A percentile compares a stretch with the other conserved stretches of the same genome.
Conservation (phyloP, 2,888 invertebrate genomes). For the Cataglyphis rosenhaueri region DNA sequence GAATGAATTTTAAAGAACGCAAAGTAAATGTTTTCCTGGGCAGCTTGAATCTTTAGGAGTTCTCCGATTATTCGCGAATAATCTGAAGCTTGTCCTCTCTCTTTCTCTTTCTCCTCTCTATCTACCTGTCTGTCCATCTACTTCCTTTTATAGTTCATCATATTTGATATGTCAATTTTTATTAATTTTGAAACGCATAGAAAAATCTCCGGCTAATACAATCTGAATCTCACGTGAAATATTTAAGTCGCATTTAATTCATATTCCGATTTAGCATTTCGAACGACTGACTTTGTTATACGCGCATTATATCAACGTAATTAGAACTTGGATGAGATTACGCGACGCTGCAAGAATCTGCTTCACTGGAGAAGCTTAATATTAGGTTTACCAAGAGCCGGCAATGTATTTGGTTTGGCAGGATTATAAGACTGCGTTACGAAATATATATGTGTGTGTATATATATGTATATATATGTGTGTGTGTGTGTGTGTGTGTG, state of each 20-base stretch:
- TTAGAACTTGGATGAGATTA: constrained; percentile 28
- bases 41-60: constrained; percentile 8
- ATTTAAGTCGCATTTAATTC: constrained; percentile 31
- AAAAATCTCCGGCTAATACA: neutral
- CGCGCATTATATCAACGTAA: constrained; percentile 9
- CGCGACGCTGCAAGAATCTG: neutral
- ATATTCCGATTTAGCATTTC: constrained; percentile 16
- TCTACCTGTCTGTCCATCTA: neutral
- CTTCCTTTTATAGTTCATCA: neutral
- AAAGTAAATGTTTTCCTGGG: no score
- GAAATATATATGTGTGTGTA: neutral
- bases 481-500: neutral
- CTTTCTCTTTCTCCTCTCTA: no score
- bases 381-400: constrained; percentile 28
- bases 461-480: neutral
- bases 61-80: constrained; percentile 17
- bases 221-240: constrained; percentile 1
- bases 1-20: neutral
- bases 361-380: constrained; percentile 19
- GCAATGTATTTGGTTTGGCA: constrained; percentile 22
- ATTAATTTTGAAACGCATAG: neutral
- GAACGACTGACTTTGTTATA: constrained; percentile 28
- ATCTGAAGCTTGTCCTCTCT: neutral
- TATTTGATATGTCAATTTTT: constrained; percentile 24
- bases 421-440: constrained; percentile 13